phyloP scores from a whole-genome alignment of 2,888 invertebrate genomes.

The Epsilonema sp. region DNA sequence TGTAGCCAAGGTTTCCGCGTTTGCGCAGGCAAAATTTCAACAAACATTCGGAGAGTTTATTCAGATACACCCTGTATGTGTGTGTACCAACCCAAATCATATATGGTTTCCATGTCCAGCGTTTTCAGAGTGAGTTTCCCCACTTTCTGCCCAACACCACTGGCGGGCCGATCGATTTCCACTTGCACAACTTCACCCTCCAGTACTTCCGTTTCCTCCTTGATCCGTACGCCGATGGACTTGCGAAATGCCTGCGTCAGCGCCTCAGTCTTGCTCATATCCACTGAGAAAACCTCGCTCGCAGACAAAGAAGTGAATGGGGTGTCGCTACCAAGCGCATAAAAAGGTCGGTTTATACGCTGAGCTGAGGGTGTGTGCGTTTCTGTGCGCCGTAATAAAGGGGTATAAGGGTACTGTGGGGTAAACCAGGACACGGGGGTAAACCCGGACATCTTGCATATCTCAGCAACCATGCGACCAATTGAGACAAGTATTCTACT shows the following conservation, averaged over 20 bases:
- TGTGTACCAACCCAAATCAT: too few relatives aligned
- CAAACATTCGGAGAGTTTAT: too few relatives aligned
- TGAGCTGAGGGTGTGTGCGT: slow-evolving; percentile 41
- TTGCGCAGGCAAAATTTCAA: too few relatives aligned
- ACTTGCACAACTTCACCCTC: slow-evolving; percentile 97
- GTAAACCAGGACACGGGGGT: too few relatives aligned
- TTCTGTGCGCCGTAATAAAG: neutral
- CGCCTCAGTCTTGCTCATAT: slow-evolving; percentile 98
- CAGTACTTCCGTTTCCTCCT: slow-evolving; percentile 50
- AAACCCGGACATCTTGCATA: too few relatives aligned
- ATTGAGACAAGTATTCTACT: too few relatives aligned
- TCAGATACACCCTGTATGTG: too few relatives aligned
- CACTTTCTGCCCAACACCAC: slow-evolving; percentile 42
- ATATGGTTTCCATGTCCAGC: slow-evolving; percentile 98
- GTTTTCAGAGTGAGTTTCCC: slow-evolving; percentile 80
- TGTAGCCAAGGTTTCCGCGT: too few relatives aligned
- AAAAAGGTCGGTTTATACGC: too few relatives aligned
- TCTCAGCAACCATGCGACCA: too few relatives aligned
- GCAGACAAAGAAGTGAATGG: slow-evolving; percentile 97
- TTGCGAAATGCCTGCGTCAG: slow-evolving; percentile 86
- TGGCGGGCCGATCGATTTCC: slow-evolving; percentile 79
- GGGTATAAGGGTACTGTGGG: too few relatives aligned
- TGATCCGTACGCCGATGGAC: slow-evolving; percentile 77
- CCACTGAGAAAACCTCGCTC: slow-evolving; percentile 89
- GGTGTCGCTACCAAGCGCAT: slow-evolving; percentile 75